These are phyloP conservation scores for Ornithorhynchus anatinus DNA, from an alignment of 2,113 vertebrate genomes.

Conservation along the genomic window DNA sequence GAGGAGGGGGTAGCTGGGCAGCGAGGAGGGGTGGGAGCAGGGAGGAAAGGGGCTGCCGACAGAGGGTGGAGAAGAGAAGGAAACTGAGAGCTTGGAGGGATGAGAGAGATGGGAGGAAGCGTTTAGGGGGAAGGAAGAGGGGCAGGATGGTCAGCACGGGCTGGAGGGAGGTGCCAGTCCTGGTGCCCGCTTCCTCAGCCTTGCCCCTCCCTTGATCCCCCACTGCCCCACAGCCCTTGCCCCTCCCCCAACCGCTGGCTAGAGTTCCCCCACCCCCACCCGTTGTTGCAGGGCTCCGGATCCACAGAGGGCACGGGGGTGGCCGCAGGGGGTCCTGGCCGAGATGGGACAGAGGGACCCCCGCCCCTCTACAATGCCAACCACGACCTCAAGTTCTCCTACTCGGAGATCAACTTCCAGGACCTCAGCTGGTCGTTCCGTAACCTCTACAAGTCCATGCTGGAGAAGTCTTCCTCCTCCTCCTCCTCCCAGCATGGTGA, in stretches of 20 bases:
- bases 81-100: background rate
- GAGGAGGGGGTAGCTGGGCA: too few species aligned
- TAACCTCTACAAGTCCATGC: conserved; percentile 91
- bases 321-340: conserved; percentile 65
- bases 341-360: conserved; percentile 70
- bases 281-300: conserved; percentile 59
- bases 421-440: conserved; percentile 95
- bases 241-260: too few species aligned
- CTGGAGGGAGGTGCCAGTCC: background rate
- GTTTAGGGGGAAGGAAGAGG: background rate
- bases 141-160: rapidly evolving
- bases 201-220: background rate
- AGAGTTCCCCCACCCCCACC: background rate
- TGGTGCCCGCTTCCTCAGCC: background rate
- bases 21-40: background rate
- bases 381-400: conserved; percentile 90
- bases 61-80: background rate
- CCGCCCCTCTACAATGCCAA: conserved; percentile 78
- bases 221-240: background rate
- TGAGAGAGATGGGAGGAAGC: background rate
- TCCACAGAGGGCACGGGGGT: conserved; percentile 70
- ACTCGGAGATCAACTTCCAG: conserved; percentile 90
- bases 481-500: conserved; percentile 86
- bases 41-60: background rate
- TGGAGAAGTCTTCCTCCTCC: conserved; percentile 85